phyloP scores from a whole-genome alignment of 2,797 vertebrate genomes.

The Hippopotamyrus pictus region DNA sequence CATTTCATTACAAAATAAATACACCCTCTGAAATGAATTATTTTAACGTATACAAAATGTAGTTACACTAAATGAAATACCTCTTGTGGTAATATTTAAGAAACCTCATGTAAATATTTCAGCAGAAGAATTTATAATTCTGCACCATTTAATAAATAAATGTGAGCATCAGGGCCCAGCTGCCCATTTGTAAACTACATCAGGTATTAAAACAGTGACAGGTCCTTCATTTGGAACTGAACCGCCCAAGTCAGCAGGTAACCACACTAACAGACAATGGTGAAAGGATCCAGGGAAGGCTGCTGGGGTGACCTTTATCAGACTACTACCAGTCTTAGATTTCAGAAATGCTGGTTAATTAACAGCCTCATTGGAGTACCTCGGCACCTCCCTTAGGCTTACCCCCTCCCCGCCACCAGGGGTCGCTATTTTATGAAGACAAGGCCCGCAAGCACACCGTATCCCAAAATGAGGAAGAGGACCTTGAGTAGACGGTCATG shows the following conservation, averaged over 20 bases:
- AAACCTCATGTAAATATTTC: neutral
- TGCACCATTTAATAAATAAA: constrained; percentile 3
- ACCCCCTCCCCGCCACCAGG: neutral
- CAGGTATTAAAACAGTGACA: neutral
- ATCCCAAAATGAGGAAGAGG: constrained; percentile 81
- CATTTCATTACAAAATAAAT: constrained; percentile 8
- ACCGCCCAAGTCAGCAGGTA: neutral
- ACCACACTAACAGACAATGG: neutral
- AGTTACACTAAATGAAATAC: neutral
- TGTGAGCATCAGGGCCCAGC: neutral
- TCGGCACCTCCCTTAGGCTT: neutral
- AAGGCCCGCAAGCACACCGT: constrained; percentile 67
- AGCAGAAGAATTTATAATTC: neutral
- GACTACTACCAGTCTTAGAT: neutral
- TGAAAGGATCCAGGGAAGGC: neutral
- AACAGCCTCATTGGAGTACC: neutral
- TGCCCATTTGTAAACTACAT: neutral
- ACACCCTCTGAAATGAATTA: neutral
- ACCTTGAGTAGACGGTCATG: constrained; percentile 80
- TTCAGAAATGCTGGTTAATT: constrained; percentile 21
- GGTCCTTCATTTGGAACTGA: constrained; percentile 1
- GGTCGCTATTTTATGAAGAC: constrained; percentile 80
- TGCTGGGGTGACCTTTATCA: neutral
- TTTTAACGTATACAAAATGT: neutral
- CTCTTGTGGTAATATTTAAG: neutral